phyloP scores from a whole-genome alignment of 2,113 vertebrate species.

The Pseudopodoces humilis region DNA sequence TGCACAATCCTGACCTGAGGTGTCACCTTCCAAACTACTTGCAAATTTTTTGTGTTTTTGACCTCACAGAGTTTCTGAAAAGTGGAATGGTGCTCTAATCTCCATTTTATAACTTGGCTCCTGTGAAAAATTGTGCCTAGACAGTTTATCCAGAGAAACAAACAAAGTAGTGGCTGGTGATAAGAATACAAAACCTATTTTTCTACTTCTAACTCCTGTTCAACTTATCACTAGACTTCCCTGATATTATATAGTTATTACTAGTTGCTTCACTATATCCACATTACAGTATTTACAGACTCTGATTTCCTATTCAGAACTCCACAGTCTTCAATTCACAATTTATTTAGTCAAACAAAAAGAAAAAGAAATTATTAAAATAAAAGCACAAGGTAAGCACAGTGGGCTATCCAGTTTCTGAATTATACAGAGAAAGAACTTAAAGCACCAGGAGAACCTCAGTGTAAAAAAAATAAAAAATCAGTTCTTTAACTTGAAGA shows the following conservation, averaged over 20 bases:
- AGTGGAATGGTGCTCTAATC: background rate
- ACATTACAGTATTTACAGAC: background rate
- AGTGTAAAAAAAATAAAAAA: background rate
- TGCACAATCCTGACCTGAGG: background rate
- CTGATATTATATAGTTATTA: background rate
- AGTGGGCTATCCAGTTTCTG: background rate
- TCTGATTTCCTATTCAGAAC: background rate
- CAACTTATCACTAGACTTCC: background rate
- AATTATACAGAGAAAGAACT: background rate
- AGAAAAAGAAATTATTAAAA: background rate
- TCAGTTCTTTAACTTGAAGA: background rate
- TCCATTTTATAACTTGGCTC: background rate
- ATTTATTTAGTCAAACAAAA: background rate
- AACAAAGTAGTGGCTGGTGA: background rate
- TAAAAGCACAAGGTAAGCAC: background rate
- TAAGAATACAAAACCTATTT: background rate
- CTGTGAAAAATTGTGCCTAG: background rate
- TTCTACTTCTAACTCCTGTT: background rate
- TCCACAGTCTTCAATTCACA: background rate
- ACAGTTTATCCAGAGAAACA: background rate
- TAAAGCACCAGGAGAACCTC: background rate
- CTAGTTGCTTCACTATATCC: background rate
- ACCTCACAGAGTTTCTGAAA: background rate
- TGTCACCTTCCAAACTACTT: background rate
- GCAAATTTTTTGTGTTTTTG: background rate